These are phyloP conservation scores for Bubo bubo DNA, from an alignment of 2,113 vertebrate genomes.

Conservation along the genomic window DNA sequence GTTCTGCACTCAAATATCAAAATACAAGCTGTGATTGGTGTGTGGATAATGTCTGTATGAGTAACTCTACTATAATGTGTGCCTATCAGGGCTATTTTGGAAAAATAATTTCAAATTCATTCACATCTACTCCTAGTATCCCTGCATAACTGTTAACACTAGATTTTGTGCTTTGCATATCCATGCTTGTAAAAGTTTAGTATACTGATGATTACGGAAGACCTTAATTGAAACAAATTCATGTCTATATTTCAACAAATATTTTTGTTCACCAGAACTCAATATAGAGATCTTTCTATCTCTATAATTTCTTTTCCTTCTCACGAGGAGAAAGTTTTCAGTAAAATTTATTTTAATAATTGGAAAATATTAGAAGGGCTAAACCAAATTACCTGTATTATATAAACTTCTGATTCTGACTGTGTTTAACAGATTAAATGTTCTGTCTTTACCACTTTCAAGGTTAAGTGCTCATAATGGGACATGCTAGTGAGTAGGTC, in stretches of 20 bases:
- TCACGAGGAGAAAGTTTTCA: conserved; percentile 1
- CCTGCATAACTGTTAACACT: background rate
- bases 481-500: conserved; percentile 38
- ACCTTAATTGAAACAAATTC: background rate
- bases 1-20: background rate
- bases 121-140: background rate
- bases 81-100: background rate
- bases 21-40: background rate
- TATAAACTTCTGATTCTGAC: conserved; percentile 60
- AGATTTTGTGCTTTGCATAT: background rate
- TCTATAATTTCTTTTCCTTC: conserved; percentile 24
- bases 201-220: background rate
- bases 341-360: conserved; percentile 58
- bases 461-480: conserved; percentile 61
- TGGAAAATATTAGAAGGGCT: conserved; percentile 38
- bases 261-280: background rate
- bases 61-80: background rate
- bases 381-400: conserved; percentile 63
- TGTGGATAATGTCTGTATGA: background rate
- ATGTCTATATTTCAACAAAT: background rate
- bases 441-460: conserved; percentile 59
- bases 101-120: background rate
- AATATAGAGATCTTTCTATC: background rate
- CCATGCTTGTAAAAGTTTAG: background rate
- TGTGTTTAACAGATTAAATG: conserved; percentile 74